phyloP scores from a whole-genome alignment of 2,888 invertebrate genomes.

The Pharmacophagus antenor region DNA sequence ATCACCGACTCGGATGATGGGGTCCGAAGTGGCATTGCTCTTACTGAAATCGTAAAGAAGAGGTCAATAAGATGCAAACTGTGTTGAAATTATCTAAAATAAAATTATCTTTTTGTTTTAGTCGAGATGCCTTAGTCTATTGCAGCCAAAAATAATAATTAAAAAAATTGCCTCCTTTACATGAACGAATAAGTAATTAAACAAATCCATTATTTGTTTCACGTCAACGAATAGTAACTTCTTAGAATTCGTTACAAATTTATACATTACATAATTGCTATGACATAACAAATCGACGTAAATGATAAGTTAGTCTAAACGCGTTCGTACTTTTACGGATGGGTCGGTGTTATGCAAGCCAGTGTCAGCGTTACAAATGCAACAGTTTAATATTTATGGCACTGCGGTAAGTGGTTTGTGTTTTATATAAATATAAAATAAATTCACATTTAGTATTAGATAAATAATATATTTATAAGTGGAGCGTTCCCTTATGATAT shows the following conservation, averaged over 20 bases:
- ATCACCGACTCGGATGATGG: slow-evolving; percentile 53
- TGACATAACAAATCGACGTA: slow-evolving; percentile 38
- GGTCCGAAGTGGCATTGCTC: slow-evolving; percentile 52
- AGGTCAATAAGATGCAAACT: neutral
- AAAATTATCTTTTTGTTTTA: too few relatives aligned
- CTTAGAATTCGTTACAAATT: neutral
- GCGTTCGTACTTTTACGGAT: slow-evolving; percentile 38
- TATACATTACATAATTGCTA: slow-evolving; percentile 36
- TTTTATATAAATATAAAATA: neutral
- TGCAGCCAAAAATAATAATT: too few relatives aligned
- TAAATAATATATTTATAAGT: neutral
- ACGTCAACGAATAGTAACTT: neutral
- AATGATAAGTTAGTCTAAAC: slow-evolving; percentile 35
- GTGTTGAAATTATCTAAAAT: neutral
- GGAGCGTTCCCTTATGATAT: neutral
- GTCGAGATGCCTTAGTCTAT: neutral
- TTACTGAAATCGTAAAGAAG: slow-evolving; percentile 56
- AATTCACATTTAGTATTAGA: neutral
- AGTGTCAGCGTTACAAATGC: slow-evolving; percentile 9
- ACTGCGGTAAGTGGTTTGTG: neutral
- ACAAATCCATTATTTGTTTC: neutral
- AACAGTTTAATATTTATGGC: neutral
- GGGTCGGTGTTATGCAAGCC: slow-evolving; percentile 27
- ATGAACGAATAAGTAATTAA: neutral
- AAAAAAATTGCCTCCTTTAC: too few relatives aligned